A percentile compares a stretch with the other conserved stretches of the same genome.
phyloP scores from a whole-genome alignment of 2,797 vertebrate genomes.

The Lophius americanus region DNA sequence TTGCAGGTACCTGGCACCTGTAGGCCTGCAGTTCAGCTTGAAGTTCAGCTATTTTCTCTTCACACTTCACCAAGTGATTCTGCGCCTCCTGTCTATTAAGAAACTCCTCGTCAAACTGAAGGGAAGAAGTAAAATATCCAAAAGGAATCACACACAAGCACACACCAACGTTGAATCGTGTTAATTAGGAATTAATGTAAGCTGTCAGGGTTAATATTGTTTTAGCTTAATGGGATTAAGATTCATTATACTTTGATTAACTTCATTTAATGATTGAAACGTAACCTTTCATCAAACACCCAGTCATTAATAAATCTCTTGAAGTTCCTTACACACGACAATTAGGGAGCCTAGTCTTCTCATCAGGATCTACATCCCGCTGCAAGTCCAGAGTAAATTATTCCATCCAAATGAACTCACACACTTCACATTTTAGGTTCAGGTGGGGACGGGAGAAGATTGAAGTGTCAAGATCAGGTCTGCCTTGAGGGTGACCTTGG shows the following conservation, averaged over 20 bases:
- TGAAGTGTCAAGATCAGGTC: no score
- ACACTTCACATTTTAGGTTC: not conserved
- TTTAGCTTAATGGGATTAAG: conserved; percentile 17
- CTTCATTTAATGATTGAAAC: conserved; percentile 31
- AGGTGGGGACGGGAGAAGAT: no score
- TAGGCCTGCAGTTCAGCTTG: conserved; percentile 90
- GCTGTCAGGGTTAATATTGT: conserved; percentile 1
- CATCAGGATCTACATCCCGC: conserved; percentile 42
- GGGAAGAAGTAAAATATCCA: conserved; percentile 18
- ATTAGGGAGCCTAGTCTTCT: conserved; percentile 33
- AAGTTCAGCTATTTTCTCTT: conserved; percentile 89
- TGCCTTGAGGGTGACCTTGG: no score
- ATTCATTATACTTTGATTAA: conserved; percentile 28
- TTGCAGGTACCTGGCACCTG: conserved; percentile 83
- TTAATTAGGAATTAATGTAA: not conserved
- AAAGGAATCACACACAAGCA: conserved; percentile 15
- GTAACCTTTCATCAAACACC: no score
- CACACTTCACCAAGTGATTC: conserved; percentile 87
- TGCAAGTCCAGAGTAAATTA: conserved; percentile 16
- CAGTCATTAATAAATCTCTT: conserved; percentile 19
- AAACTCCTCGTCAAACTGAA: conserved; percentile 94
- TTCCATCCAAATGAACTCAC: conserved; percentile 16
- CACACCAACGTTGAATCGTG: conserved; percentile 7
- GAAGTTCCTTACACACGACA: conserved; percentile 19
- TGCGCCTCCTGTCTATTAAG: conserved; percentile 92